Evolutionary conservation across 1,140 invertebrate genomes (phyloP).

Genomic region (Pseudobourletiella spinata): DNA sequence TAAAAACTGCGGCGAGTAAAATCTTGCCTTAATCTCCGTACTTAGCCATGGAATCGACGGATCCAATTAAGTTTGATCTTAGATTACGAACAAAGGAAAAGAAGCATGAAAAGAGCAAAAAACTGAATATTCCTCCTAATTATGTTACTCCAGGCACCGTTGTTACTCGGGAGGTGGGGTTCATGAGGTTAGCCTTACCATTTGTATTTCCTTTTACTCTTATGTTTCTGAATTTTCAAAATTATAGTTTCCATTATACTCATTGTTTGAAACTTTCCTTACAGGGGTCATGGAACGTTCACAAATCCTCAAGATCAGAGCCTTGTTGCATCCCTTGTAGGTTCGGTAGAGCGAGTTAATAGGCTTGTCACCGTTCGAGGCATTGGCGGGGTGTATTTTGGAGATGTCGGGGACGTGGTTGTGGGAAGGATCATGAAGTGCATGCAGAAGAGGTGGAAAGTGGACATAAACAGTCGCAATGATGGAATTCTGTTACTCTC

Average conservation of each 20-base stretch:
- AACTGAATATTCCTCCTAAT: constrained; percentile 42
- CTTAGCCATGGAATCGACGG: not conserved
- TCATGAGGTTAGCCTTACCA: constrained; percentile 58
- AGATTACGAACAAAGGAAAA: constrained; percentile 6
- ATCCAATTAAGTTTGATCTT: constrained; percentile 10
- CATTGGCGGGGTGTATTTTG: constrained; percentile 78
- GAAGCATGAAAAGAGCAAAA: not conserved
- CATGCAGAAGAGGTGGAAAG: constrained; percentile 86
- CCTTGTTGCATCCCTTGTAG: constrained; percentile 85
- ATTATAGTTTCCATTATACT: not conserved
- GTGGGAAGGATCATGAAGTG: constrained; percentile 88
- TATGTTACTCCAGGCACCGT: constrained; percentile 80
- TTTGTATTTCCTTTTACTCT: not conserved
- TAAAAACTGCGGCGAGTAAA: no score
- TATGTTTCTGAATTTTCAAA: not conserved
- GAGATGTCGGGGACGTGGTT: constrained; percentile 95
- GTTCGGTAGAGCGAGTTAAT: constrained; percentile 86
- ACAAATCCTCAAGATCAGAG: constrained; percentile 60
- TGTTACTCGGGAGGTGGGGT: constrained; percentile 69
- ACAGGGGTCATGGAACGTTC: constrained; percentile 94
- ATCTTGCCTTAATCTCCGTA: no score
- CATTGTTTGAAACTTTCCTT: constrained; percentile 7
- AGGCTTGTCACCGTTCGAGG: constrained; percentile 86
- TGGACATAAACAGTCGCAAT: constrained; percentile 84
- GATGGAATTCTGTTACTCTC: constrained; percentile 82